Evolutionary conservation across 2,888 invertebrate genomes (phyloP), one percentile per base, ranked within the genome.

Genomic region (Drosophila robusta): DNA sequence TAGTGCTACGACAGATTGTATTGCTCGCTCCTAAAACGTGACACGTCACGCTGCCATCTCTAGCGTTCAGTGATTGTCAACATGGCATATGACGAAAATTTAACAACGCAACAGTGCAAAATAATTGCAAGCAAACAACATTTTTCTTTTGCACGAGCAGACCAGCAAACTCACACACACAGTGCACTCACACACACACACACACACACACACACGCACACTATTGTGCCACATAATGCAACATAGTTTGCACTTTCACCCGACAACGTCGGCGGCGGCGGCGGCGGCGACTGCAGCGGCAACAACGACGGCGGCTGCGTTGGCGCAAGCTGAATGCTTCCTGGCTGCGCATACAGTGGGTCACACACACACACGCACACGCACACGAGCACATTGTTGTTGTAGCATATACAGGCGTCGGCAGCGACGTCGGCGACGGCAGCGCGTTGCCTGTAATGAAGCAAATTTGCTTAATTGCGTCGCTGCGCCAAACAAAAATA

Each of bases 381-480:
- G 26, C 16, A 39, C 34, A 44, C 42, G 56, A 14, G 32, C 26
- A 56, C 9, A 52, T 16, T 44, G 42, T 42, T 42, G 22, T 4
- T 16, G 8, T 32, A 0, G 51, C 52, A 56, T 44, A 62, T 65
- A 52, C 62, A 51, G 55, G 26, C 62, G 74, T 34, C 46, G 44
- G 22, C 69, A 38, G 38, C 75, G 49, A 18, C 61, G 11, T 6
- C 34, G 18, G 29, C 52, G 39, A 14, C 61, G 55, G 42, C 78
- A 55, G 39, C 61, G 68, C 58, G 62, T 66, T 45, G 65, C 49
- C 72, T 80, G 80, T 77, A 78, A 78, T 78, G 74, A 78, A 78
- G 78, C 80, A 78, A 78, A 78, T 78, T 78, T 80, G 78, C 78
- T 80, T 78, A 77, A 78, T 78, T 78, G 74, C 78, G 79, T 65